phyloP scores from a whole-genome alignment of 30 jellyfish, hydroid and myxozoan genomes.

The Hydractinia echinata region DNA sequence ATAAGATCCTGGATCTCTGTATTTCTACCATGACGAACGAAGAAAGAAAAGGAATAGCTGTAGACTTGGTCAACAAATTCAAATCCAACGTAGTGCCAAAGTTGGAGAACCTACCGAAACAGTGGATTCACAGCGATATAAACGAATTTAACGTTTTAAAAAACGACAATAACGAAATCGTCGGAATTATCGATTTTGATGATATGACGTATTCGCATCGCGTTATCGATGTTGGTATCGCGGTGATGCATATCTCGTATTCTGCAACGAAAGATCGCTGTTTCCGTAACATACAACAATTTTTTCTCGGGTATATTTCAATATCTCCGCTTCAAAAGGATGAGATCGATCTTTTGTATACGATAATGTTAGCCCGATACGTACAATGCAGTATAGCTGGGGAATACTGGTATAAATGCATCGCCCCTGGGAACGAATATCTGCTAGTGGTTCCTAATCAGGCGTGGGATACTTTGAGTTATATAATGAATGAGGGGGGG shows the following conservation, averaged over 20 bases:
- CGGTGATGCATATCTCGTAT: constrained; percentile 20
- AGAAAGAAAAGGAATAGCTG: background rate
- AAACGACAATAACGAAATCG: background rate
- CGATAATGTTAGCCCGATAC: background rate
- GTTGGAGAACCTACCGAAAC: constrained; percentile 13
- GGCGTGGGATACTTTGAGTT: background rate
- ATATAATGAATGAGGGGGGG: background rate
- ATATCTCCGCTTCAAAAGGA: background rate
- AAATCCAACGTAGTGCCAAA: background rate
- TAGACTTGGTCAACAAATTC: background rate
- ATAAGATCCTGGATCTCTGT: background rate
- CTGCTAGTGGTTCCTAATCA: background rate
- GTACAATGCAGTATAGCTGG: background rate
- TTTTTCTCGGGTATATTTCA: constrained; percentile 19
- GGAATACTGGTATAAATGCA: background rate
- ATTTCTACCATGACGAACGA: constrained; percentile 1
- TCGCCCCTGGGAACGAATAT: constrained; percentile 23
- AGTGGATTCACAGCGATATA: constrained; percentile 32
- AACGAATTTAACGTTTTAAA: constrained; percentile 19
- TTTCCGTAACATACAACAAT: background rate
- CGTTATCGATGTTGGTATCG: constrained; percentile 29
- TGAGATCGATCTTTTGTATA: constrained; percentile 6
- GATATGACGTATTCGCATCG: constrained; percentile 24
- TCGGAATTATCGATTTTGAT: constrained; percentile 27
- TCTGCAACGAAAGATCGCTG: background rate